A percentile compares a stretch with the other conserved stretches of the same genome.
Evolutionary conservation across 1,140 invertebrate species (phyloP).

Genomic region (Adelges cooleyi): DNA sequence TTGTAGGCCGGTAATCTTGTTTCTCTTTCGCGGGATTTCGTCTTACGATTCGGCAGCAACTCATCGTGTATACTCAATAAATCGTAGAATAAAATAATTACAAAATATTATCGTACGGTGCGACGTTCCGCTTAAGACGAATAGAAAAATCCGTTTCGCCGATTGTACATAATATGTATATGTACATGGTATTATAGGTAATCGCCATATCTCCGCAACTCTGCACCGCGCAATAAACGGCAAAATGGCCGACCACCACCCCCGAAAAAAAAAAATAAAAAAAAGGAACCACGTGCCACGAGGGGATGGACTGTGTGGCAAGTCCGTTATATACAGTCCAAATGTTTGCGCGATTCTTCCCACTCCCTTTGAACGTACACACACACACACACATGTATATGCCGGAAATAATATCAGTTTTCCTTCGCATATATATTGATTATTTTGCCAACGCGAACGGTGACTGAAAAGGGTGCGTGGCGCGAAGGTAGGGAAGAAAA

Average conservation of each 20-base stretch:
- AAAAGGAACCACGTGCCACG: not conserved
- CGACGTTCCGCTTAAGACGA: too few species aligned
- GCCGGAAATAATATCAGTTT: conserved; percentile 27
- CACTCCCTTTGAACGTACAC: not conserved
- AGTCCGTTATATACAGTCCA: conserved; percentile 7
- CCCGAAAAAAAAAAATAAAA: conserved; percentile 11
- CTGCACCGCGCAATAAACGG: not conserved
- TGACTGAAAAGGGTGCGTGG: not conserved
- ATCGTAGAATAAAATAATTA: too few species aligned
- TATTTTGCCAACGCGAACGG: conserved; percentile 18
- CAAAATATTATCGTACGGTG: too few species aligned
- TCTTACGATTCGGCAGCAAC: too few species aligned
- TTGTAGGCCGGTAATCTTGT: too few species aligned
- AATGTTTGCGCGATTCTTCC: conserved; percentile 19
- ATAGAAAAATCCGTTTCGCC: too few species aligned
- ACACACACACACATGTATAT: not conserved
- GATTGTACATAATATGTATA: too few species aligned
- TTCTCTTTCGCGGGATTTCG: too few species aligned
- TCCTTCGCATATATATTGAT: conserved; percentile 21
- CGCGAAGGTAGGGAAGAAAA: conserved; percentile 9
- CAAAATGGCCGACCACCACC: conserved; percentile 26
- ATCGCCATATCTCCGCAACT: too few species aligned
- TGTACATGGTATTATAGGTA: too few species aligned
- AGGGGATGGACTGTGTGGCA: not conserved
- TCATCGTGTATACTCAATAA: too few species aligned